Evolutionary conservation across 2,113 vertebrate species (phyloP).

Genomic region (Aegithalos caudatus): DNA sequence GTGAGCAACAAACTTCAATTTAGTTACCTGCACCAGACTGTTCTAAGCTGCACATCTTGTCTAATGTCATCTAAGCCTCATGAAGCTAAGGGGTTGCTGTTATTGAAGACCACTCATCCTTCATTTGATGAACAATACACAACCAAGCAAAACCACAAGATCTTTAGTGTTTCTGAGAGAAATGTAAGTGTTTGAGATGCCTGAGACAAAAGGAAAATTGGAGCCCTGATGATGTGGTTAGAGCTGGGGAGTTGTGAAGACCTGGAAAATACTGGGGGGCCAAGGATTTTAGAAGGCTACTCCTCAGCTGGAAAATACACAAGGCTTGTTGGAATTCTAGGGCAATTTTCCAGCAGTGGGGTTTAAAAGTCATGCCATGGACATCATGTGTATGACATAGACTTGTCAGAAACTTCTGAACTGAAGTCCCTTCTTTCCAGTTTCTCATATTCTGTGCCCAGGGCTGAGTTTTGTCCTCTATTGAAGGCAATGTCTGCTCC

Average conservation of each 20-base stretch:
- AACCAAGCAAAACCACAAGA: not conserved
- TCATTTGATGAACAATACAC: not conserved
- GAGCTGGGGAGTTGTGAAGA: accelerated
- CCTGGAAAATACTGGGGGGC: not conserved
- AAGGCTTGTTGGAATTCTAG: not conserved
- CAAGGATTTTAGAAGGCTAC: not conserved
- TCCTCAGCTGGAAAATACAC: not conserved
- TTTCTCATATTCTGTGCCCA: not conserved
- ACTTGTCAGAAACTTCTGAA: not conserved
- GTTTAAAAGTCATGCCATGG: not conserved
- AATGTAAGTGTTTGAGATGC: not conserved
- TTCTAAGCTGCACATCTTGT: not conserved
- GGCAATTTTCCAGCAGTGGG: not conserved
- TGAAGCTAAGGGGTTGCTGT: not conserved
- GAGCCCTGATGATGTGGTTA: accelerated
- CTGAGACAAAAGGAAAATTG: not conserved
- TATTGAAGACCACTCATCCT: not conserved
- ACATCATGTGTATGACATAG: not conserved
- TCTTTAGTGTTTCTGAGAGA: not conserved
- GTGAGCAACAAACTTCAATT: not conserved
- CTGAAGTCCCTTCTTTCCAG: accelerated
- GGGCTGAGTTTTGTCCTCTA: not conserved
- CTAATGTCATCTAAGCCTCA: not conserved
- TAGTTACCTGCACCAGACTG: not conserved
- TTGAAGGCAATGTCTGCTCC: accelerated